Base-by-base conservation (phyloP, 2,113 vertebrate genomes). In the Protobothrops flavoviridis region DNA sequence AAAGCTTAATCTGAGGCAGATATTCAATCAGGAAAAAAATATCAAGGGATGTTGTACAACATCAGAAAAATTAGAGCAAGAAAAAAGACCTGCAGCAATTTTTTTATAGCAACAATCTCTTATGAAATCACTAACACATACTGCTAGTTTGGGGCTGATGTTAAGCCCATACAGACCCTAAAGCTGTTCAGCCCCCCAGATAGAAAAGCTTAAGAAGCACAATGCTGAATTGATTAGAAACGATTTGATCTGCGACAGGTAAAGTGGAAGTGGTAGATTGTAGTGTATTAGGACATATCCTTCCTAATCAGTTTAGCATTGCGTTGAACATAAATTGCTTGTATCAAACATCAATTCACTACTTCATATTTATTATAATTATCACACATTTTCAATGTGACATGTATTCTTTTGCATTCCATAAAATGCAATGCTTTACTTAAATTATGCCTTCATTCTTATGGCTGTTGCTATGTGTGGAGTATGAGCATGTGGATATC, bases 41-140 rank as follows among this genome's bases (percentile, higher is more conserved):
- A 52, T 48, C 3, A 6, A 26, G 89, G 90, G 52, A 64, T 59
- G 39, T 26, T 87, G 12, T 69, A 64, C 7, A 23, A 33, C 17
- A 69, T 7, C 10, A 48, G 20, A 52, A 52, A 20, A 92, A 10
- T 17, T 61, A 1, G 8, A 23, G 13, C 23, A 5, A 50, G 90
- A 52, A 55, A 88, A 92, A 69, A 48, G 45, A 9, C n/a, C 50
- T 39, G 45, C 4, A 50, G 85, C 57, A n/a, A 55, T 85, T 57
- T 86, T 91, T 91, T 87, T 59, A 92, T 64, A 92, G 39, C 52
- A 24, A 15, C 53, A 86, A 88, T 92, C 52, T 87, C 43, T 50
- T 2, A 57, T 92, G 50, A 81, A 39, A 81, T 43, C 15, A 39
- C 1, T 1, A 20, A 39, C 6, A 81, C n/a, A 20, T 81, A 43